phyloP scores from a whole-genome alignment of 2,797 vertebrate genomes.

The Champsocephalus gunnari region DNA sequence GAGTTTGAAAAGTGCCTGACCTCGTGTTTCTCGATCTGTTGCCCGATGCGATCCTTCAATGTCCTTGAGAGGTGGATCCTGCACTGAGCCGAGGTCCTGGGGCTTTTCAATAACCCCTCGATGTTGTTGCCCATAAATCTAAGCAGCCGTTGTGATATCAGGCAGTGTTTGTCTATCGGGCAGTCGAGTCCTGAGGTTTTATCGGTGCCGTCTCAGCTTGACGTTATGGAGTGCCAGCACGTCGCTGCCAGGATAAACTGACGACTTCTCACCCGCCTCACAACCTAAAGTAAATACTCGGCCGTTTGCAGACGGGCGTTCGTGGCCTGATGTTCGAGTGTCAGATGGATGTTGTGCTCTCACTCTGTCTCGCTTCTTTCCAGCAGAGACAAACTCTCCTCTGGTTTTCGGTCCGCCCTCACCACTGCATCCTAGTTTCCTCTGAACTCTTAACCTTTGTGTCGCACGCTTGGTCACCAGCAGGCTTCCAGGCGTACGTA shows the following conservation, averaged over 20 bases:
- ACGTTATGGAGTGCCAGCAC: conserved; percentile 31
- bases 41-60: background rate
- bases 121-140: background rate
- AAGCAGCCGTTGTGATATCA: conserved; percentile 10
- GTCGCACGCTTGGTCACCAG: too few species aligned
- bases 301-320: conserved; percentile 48
- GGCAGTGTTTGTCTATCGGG: background rate
- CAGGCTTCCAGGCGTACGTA: too few species aligned
- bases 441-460: too few species aligned
- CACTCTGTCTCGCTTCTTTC: conserved; percentile 2
- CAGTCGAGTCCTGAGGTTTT: conserved; percentile 13
- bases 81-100: background rate
- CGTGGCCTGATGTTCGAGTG: conserved; percentile 44
- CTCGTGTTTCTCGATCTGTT: too few species aligned
- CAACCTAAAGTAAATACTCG: conserved; percentile 54
- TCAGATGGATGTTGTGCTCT: conserved; percentile 31
- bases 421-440: too few species aligned
- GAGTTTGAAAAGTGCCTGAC: too few species aligned
- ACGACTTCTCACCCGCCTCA: conserved; percentile 59
- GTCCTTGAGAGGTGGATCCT: background rate
- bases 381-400: background rate
- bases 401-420: too few species aligned
- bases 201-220: conserved; percentile 34
- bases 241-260: conserved; percentile 65
- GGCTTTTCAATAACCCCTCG: background rate